Base-by-base conservation (phyloP, 2,888 invertebrate species). In the Scaptomyza polygonia region DNA sequence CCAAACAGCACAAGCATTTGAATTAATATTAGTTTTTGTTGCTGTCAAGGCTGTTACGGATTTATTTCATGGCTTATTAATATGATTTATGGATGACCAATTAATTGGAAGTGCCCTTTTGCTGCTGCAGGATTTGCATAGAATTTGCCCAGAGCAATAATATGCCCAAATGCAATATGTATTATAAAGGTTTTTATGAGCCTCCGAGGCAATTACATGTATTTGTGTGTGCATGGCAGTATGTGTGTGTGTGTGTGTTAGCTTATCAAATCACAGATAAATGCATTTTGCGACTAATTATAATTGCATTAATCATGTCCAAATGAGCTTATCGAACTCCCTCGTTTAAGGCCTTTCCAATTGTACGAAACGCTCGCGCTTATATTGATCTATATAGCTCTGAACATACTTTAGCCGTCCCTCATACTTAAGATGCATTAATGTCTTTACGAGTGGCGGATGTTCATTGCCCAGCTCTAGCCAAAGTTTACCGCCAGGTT, bases 391-490 rank as follows among this genome's bases (percentile, higher is more conserved):
- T 72, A 92, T 91, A 72, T 93, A 92, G 8, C 92, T 91, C 14
- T 91, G 83, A 12, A 92, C 85, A 69, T 91, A 92, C 45, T 88
- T 88, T 0, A 94, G 88, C 18, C 91, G 83, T 11, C 83, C 86
- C 32, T 88, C 64, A 58, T 89, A 92, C 55, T 92, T 91, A 9
- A 90, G 82, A 30, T 92, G 80, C 58, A 93, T 91, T 72, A 92
- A 92, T 36, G 91, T 89, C 59, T 90, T 88, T 12, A 94, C 91
- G 58, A 93, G 69, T 8, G 92, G 90, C 1, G 93, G 93, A 90
- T 94, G 94, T 3, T 91, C 89, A 6, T 92, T 91, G 82, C 94
- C 94, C 25, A 94, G 92, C 90, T 94, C 94, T 64, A 94, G 77
- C 89, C 94, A 93, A 25, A 94, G 89, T 77, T 91, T 91, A 12